Conservation (phyloP, 2,113 vertebrate species). For the Cottus gobio region DNA sequence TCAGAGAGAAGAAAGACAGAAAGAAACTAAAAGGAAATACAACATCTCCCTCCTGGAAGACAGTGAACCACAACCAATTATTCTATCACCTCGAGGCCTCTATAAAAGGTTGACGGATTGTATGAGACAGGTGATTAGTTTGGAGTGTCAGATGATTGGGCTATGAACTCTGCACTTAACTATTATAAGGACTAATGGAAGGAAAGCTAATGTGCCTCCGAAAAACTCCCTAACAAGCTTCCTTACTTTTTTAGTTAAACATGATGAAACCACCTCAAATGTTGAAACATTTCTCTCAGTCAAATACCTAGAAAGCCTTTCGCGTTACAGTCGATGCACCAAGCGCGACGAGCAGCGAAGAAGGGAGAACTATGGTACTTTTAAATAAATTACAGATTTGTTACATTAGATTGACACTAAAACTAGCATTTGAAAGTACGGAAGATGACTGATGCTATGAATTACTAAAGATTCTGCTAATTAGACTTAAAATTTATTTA, state of each 20-base stretch:
- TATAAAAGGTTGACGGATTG: slow-evolving; percentile 68
- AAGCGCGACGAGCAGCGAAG: background rate
- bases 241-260: slow-evolving; percentile 47
- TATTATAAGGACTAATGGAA: slow-evolving; percentile 58
- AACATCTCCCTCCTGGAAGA: slow-evolving; percentile 58
- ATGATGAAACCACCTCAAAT: slow-evolving; percentile 59
- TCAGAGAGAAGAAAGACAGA: slow-evolving; percentile 37
- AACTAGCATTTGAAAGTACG: background rate
- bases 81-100: slow-evolving; percentile 72
- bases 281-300: slow-evolving; percentile 51
- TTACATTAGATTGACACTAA: background rate
- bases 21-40: slow-evolving; percentile 60
- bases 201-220: slow-evolving; percentile 57
- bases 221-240: slow-evolving; percentile 66
- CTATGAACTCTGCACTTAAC: slow-evolving; percentile 69
- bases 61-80: slow-evolving; percentile 76
- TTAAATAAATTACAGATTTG: background rate
- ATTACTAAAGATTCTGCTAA: slow-evolving; percentile 40
- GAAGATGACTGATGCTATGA: slow-evolving; percentile 1
- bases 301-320: slow-evolving; percentile 40
- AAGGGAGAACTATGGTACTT: background rate
- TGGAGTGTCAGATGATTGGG: slow-evolving; percentile 74
- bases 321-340: background rate
- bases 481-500: slow-evolving; percentile 70
- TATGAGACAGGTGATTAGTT: slow-evolving; percentile 73